phyloP scores from a whole-genome alignment of 2,888 invertebrate genomes.

The Trachelus troglodyta region DNA sequence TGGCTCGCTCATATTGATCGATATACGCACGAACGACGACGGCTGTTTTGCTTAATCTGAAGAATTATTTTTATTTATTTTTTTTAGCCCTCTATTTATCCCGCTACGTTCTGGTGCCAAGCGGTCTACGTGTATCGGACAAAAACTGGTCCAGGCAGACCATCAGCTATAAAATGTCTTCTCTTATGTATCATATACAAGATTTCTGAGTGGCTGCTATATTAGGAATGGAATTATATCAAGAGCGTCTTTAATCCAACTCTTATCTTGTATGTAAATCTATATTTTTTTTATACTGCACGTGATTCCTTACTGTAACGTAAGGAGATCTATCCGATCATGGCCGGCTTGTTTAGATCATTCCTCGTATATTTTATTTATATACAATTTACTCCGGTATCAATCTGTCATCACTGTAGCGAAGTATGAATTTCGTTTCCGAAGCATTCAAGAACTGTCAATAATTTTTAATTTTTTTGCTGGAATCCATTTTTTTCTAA shows the following conservation, averaged over 20 bases:
- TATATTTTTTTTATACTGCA: slow-evolving; percentile 19
- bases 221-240: not conserved
- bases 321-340: slow-evolving; percentile 39
- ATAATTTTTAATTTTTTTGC: no score
- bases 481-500: not conserved
- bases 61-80: not conserved
- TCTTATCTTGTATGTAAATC: not conserved
- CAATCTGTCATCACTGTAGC: not conserved
- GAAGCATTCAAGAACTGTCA: not conserved
- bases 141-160: slow-evolving; percentile 49
- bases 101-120: slow-evolving; percentile 46
- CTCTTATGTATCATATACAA: not conserved
- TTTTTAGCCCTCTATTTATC: not conserved
- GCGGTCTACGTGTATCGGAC: slow-evolving; percentile 51
- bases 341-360: slow-evolving; percentile 28
- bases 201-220: not conserved
- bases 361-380: not conserved
- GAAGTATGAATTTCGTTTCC: not conserved
- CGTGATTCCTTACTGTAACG: slow-evolving; percentile 6
- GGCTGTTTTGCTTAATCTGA: not conserved
- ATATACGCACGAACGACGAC: not conserved
- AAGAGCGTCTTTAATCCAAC: not conserved
- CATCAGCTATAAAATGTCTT: not conserved
- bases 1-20: not conserved
- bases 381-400: not conserved